Conservation (phyloP, 2,888 invertebrate species). For the Ormyrus thymus region DNA sequence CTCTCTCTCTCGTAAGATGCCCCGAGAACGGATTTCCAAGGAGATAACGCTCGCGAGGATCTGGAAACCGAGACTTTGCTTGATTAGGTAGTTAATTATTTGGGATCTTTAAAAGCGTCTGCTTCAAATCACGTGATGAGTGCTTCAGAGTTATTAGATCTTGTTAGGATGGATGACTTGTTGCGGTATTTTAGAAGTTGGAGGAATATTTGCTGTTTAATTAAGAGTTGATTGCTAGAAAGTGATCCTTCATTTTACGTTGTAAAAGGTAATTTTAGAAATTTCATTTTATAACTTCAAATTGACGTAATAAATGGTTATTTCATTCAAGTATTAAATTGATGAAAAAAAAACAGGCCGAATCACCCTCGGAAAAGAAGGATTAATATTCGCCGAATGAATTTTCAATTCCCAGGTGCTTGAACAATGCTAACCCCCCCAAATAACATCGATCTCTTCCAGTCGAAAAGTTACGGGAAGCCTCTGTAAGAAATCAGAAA, state of each 20-base stretch:
- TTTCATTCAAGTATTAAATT: too few species aligned
- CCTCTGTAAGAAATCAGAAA: slow-evolving; percentile 6
- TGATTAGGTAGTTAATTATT: slow-evolving; percentile 34
- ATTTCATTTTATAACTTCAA: too few species aligned
- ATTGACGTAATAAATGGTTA: too few species aligned
- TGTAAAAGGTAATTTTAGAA: too few species aligned
- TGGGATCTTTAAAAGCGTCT: background rate
- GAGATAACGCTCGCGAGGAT: background rate
- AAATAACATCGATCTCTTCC: background rate
- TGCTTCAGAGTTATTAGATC: too few species aligned
- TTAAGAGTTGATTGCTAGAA: too few species aligned
- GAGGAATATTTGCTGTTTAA: too few species aligned
- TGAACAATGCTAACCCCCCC: background rate
- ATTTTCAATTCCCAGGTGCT: slow-evolving; percentile 4
- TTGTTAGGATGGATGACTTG: too few species aligned
- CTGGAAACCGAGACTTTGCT: background rate
- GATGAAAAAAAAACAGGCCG: background rate
- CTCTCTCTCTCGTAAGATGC: background rate
- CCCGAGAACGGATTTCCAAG: slow-evolving; percentile 40
- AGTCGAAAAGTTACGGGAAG: background rate
- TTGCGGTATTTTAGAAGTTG: too few species aligned
- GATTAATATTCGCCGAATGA: slow-evolving; percentile 9
- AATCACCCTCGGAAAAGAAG: background rate
- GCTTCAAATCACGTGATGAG: background rate
- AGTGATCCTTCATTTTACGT: too few species aligned